A percentile compares a stretch with the other conserved stretches of the same genome.
Conservation (phyloP, 1,140 invertebrate genomes). For the Acromyrmex heyeri region DNA sequence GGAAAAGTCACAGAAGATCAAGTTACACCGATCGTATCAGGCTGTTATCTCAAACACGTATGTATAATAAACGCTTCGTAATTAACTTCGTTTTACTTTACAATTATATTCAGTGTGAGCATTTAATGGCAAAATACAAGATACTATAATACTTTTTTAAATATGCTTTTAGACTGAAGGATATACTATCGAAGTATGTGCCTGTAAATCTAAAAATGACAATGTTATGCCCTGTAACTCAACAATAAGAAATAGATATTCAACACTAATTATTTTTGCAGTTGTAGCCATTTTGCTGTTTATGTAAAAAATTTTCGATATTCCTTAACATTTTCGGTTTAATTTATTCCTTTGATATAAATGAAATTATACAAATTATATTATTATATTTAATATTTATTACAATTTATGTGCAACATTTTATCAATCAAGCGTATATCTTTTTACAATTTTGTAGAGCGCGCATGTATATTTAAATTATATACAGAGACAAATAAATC, state of each 20-base stretch:
- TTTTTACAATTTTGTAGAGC: slow-evolving; percentile 52
- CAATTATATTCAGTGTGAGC: neutral
- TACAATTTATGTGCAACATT: slow-evolving; percentile 34
- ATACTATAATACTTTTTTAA: slow-evolving; percentile 27
- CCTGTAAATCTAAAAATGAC: slow-evolving; percentile 65
- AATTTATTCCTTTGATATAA: slow-evolving; percentile 16
- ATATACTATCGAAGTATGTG: slow-evolving; percentile 75
- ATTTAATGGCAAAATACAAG: slow-evolving; percentile 25
- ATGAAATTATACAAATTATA: slow-evolving; percentile 54
- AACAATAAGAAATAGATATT: slow-evolving; percentile 38
- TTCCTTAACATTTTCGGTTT: neutral
- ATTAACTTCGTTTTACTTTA: slow-evolving; percentile 6
- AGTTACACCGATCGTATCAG: slow-evolving; percentile 57
- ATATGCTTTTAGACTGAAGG: slow-evolving; percentile 69
- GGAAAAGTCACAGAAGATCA: slow-evolving; percentile 76
- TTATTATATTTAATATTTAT: slow-evolving; percentile 49
- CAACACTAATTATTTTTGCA: neutral
- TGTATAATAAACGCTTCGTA: neutral
- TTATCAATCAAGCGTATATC: slow-evolving; percentile 42
- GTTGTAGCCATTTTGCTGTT: neutral
- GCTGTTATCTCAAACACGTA: slow-evolving; percentile 76
- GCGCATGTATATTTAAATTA: slow-evolving; percentile 50
- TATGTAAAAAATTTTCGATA: slow-evolving; percentile 36
- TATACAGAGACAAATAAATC: slow-evolving; percentile 25
- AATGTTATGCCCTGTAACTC: slow-evolving; percentile 73